Evolutionary conservation across 2,797 vertebrate species (phyloP).

Genomic region (Anabacerthia variegaticeps): DNA sequence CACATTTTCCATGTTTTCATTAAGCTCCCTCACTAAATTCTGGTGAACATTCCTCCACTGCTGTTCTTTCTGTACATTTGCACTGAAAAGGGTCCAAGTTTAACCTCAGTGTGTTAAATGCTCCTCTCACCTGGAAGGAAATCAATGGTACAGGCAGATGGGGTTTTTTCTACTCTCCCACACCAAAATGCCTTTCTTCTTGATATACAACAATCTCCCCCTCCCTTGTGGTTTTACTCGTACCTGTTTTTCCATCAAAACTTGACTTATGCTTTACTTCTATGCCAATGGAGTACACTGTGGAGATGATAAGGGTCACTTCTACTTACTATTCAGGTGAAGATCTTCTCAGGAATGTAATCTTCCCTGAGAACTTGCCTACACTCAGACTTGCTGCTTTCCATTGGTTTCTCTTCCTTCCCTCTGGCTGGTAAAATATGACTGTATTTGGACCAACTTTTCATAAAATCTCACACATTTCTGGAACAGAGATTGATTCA

Average conservation of each 20-base stretch:
- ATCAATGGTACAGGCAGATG: neutral
- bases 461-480: neutral
- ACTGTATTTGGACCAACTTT: neutral
- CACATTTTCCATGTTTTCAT: slow-evolving; percentile 1
- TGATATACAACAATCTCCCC: neutral
- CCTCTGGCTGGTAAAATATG: neutral
- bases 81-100: neutral
- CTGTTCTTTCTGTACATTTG: slow-evolving; percentile 5
- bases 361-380: neutral
- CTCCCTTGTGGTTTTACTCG: neutral
- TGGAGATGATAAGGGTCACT: neutral
- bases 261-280: neutral
- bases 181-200: neutral
- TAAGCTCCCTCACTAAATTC: slow-evolving; percentile 7
- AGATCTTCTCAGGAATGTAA: neutral
- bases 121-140: slow-evolving; percentile 24
- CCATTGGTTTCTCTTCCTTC: neutral
- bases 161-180: neutral
- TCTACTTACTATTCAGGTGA: neutral
- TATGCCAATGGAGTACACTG: neutral
- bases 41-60: neutral
- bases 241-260: neutral
- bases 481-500: neutral
- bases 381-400: neutral
- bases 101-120: slow-evolving; percentile 16